These are phyloP conservation scores for Sceliomorpha sp. DNA, from an alignment of 2,888 invertebrate genomes.

Conservation along the genomic window DNA sequence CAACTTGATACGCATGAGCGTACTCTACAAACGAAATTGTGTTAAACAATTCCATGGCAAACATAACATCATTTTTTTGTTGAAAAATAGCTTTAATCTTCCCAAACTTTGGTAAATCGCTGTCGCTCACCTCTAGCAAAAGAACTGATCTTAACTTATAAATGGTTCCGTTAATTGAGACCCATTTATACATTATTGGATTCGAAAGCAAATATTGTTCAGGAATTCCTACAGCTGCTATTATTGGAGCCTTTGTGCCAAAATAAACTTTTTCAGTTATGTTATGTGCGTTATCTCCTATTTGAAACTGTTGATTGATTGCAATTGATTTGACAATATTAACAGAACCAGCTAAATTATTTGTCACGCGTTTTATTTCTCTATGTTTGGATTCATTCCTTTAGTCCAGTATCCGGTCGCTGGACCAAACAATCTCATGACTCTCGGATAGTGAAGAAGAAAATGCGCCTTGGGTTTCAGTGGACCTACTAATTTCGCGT, in stretches of 20 bases:
- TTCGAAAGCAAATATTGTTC: constrained; percentile 5
- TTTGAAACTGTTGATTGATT: constrained; percentile 20
- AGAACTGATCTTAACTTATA: constrained; percentile 12
- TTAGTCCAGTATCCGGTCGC: constrained; percentile 17
- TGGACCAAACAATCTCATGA: constrained; percentile 22
- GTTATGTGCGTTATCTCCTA: constrained; percentile 2
- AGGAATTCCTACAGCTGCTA: constrained; percentile 7
- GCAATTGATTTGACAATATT: constrained; percentile 25
- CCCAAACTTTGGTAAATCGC: constrained; percentile 13
- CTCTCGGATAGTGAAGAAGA: constrained; percentile 18
- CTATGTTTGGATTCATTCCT: constrained; percentile 29
- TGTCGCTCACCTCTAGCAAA: constrained; percentile 8
- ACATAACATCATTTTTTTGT: constrained; percentile 4
- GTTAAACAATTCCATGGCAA: constrained; percentile 3
- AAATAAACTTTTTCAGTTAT: constrained; percentile 2
- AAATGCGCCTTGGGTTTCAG: constrained; percentile 31
- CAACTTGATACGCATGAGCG: constrained; percentile 13
- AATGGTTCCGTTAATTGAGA: constrained; percentile 6
- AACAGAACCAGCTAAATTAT: constrained; percentile 17
- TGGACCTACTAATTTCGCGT: constrained; percentile 17
- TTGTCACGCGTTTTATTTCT: constrained; percentile 14
- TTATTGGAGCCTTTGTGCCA: constrained; percentile 8
- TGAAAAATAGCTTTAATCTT: constrained; percentile 14
- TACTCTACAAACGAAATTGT: constrained; percentile 12
- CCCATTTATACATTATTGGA: constrained; percentile 2